Conservation (phyloP, 2,113 vertebrate genomes). For the Delphinapterus leucas region DNA sequence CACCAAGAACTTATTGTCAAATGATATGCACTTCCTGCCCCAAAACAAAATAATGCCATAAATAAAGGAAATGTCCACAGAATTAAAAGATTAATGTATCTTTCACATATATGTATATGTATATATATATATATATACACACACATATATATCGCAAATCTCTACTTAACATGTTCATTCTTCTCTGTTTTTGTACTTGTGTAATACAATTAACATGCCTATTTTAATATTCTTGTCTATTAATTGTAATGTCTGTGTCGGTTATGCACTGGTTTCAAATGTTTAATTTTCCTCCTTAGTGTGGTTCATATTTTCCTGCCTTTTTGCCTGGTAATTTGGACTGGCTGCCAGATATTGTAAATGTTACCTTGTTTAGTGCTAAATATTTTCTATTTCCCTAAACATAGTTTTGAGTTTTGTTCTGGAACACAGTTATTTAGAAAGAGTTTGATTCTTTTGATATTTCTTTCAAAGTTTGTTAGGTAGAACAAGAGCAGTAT, state of each 20-base stretch:
- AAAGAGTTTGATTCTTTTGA: not conserved
- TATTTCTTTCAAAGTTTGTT: not conserved
- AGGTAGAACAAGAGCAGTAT: not conserved
- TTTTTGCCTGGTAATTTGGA: not conserved
- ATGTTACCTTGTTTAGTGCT: not conserved
- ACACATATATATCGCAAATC: not conserved
- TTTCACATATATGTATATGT: not conserved
- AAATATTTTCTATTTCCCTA: not conserved
- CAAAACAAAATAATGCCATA: not conserved
- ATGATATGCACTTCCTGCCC: not conserved
- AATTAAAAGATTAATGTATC: not conserved
- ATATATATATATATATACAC: not conserved
- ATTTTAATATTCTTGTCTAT: not conserved
- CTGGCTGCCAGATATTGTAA: not conserved
- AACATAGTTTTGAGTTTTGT: not conserved
- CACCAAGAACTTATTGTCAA: not conserved
- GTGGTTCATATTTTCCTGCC: not conserved
- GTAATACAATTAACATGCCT: not conserved
- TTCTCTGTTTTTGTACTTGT: not conserved
- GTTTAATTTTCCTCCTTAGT: not conserved
- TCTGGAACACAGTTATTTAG: not conserved
- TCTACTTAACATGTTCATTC: not conserved
- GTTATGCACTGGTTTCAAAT: not conserved
- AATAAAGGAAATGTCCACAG: not conserved
- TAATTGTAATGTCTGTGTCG: not conserved